Evolutionary conservation across 2,888 invertebrate genomes (phyloP).

Genomic region (Anarsia innoxiella): DNA sequence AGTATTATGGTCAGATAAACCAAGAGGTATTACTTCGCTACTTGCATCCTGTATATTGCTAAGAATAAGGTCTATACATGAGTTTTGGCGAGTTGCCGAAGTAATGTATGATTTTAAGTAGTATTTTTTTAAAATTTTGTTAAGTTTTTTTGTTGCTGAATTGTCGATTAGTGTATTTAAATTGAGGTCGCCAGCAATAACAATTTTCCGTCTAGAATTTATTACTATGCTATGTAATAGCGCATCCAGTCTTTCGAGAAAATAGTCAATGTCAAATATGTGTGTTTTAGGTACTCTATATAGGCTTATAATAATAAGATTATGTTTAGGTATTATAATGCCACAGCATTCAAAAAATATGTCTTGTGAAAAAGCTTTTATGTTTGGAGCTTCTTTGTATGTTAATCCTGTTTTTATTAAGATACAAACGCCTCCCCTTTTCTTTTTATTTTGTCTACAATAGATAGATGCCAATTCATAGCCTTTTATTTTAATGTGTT

Average conservation of each 20-base stretch:
- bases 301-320: slow-evolving; percentile 5
- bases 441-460: slow-evolving; percentile 10
- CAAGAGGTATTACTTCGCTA: neutral
- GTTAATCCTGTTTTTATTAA: slow-evolving; percentile 6
- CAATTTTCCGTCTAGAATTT: slow-evolving; percentile 4
- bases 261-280: neutral
- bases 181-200: slow-evolving; percentile 12
- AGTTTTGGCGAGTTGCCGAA: neutral
- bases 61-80: slow-evolving; percentile 8
- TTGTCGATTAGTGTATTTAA: slow-evolving; percentile 9
- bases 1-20: slow-evolving; percentile 5
- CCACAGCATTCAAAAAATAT: slow-evolving; percentile 9
- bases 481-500: slow-evolving; percentile 4
- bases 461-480: slow-evolving; percentile 9
- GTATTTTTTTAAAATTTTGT: neutral
- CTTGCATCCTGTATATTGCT: slow-evolving; percentile 5
- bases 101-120: neutral
- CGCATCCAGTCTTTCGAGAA: slow-evolving; percentile 5
- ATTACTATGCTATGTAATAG: slow-evolving; percentile 4
- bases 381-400: slow-evolving; percentile 3
- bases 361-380: neutral
- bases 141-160: neutral
- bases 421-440: slow-evolving; percentile 15
- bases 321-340: neutral
- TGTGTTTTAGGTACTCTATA: slow-evolving; percentile 1